A percentile compares a stretch with the other conserved stretches of the same genome.
These are phyloP conservation scores for Percopsis omiscomaycus DNA, from an alignment of 2,797 vertebrate genomes.

Conservation along the genomic window DNA sequence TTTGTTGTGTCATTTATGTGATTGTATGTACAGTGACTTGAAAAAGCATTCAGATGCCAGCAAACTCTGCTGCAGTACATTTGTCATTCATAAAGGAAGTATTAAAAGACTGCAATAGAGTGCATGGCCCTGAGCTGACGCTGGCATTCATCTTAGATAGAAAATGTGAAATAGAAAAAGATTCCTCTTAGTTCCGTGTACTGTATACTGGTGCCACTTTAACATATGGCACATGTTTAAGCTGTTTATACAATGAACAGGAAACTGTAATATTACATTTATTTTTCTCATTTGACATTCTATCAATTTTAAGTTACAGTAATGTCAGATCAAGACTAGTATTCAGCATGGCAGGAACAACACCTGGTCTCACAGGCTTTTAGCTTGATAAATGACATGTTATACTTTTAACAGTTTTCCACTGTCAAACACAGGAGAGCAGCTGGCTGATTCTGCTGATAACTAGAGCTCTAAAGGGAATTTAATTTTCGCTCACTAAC, in stretches of 20 bases:
- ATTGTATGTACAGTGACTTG: neutral
- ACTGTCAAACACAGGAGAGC: conserved; percentile 18
- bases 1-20: neutral
- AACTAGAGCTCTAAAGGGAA: conserved; percentile 27
- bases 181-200: conserved; percentile 1
- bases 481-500: conserved; percentile 41
- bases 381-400: conserved; percentile 22
- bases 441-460: conserved; percentile 43
- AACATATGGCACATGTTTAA: no score
- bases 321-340: no score
- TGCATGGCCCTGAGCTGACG: conserved; percentile 38
- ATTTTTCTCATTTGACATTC: no score
- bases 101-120: conserved; percentile 25
- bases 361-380: conserved; percentile 22
- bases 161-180: conserved; percentile 25
- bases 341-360: neutral
- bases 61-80: conserved; percentile 24
- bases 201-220: no score
- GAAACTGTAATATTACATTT: no score
- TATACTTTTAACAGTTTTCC: conserved; percentile 27
- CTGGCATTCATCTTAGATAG: conserved; percentile 31
- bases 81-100: conserved; percentile 39
- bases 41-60: conserved; percentile 15
- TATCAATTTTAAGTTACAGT: no score
- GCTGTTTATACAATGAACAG: no score